These are phyloP conservation scores for Lithophane leautieri DNA, from an alignment of 2,888 invertebrate species.

Conservation along the genomic window DNA sequence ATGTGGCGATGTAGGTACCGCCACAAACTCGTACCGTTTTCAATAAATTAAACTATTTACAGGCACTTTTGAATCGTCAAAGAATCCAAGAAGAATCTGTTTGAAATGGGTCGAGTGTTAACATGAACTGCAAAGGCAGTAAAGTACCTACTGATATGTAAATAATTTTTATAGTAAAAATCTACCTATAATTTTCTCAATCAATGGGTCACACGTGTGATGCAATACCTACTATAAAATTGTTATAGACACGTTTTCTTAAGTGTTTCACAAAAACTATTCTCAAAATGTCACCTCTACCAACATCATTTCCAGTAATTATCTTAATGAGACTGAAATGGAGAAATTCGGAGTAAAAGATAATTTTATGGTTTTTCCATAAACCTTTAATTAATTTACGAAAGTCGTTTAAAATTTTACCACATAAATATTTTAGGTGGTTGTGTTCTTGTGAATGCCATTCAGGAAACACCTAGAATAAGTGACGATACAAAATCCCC, in stretches of 20 bases:
- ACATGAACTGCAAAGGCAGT: background rate
- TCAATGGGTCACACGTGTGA: constrained; percentile 25
- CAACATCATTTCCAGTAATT: constrained; percentile 10
- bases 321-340: background rate
- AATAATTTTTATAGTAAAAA: constrained; percentile 58
- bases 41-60: no score
- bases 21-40: no score
- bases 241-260: background rate
- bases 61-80: no score
- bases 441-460: background rate
- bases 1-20: no score
- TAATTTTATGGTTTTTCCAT: background rate
- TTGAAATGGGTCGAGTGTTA: background rate
- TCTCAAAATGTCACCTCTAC: constrained; percentile 1
- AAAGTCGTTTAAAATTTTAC: background rate
- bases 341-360: background rate
- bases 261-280: constrained; percentile 10
- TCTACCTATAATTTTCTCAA: constrained; percentile 38
- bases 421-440: background rate
- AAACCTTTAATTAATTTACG: background rate
- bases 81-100: background rate
- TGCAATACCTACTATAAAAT: constrained; percentile 37
- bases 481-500: background rate
- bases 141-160: background rate
- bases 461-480: background rate